phyloP scores from a whole-genome alignment of 2,888 invertebrate species.

The Chorisops tibialis region DNA sequence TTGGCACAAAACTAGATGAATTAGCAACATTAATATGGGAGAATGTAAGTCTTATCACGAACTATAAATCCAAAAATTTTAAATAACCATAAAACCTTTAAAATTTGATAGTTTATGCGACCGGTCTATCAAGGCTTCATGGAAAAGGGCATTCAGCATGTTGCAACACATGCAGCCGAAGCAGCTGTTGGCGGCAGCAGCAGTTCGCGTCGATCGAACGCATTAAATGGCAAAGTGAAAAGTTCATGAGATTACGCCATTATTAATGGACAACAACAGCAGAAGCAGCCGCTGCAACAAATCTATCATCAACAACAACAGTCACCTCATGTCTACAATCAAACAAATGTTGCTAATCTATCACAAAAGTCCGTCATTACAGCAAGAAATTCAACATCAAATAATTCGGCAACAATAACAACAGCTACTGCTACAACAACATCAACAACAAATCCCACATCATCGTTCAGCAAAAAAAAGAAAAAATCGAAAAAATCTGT shows the following conservation, averaged over 20 bases:
- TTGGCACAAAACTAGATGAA: constrained; percentile 85
- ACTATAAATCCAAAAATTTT: background rate
- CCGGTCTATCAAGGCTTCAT: constrained; percentile 76
- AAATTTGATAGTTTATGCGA: constrained; percentile 80
- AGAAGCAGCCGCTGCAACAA: constrained; percentile 27
- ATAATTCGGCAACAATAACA: constrained; percentile 7
- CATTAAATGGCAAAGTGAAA: constrained; percentile 50
- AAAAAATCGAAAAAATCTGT: constrained; percentile 28
- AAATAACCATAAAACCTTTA: too few relatives aligned
- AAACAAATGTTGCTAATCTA: background rate
- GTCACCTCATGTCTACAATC: constrained; percentile 32
- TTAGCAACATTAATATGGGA: constrained; percentile 87
- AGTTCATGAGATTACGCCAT: constrained; percentile 53
- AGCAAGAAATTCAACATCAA: constrained; percentile 17
- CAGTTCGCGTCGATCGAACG: constrained; percentile 40
- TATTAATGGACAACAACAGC: constrained; percentile 37
- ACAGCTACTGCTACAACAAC: constrained; percentile 15
- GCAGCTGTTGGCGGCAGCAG: constrained; percentile 61
- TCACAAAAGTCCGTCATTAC: background rate
- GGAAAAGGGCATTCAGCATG: constrained; percentile 79
- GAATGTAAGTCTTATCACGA: constrained; percentile 63
- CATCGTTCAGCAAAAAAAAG: constrained; percentile 30
- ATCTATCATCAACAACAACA: constrained; percentile 25
- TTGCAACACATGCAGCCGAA: constrained; percentile 73
- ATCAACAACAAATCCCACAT: constrained; percentile 13